A percentile compares a stretch with the other conserved stretches of the same genome.
These are phyloP conservation scores for Phoeniculus purpureus DNA, from an alignment of 2,797 vertebrate genomes.

Conservation along the genomic window DNA sequence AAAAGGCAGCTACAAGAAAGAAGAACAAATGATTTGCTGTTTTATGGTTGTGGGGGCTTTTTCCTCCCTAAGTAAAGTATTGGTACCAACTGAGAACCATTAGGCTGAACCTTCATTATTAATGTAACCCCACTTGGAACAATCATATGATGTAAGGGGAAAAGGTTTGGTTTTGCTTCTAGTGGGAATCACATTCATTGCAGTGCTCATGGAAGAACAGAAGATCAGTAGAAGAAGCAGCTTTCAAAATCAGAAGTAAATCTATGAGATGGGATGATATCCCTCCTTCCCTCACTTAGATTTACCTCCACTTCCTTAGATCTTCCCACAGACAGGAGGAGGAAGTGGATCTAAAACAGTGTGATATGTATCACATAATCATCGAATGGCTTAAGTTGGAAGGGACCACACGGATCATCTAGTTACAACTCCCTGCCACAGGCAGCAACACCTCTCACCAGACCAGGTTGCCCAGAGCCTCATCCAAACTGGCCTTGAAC, in stretches of 20 bases:
- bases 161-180: background rate
- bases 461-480: too few relatives aligned
- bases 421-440: too few relatives aligned
- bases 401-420: too few relatives aligned
- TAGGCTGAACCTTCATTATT: background rate
- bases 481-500: too few relatives aligned
- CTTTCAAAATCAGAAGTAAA: background rate
- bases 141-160: background rate
- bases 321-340: background rate
- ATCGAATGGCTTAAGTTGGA: too few relatives aligned
- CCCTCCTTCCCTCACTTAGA: background rate
- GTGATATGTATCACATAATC: background rate
- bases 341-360: background rate
- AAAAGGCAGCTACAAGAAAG: background rate
- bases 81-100: background rate
- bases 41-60: rapidly evolving
- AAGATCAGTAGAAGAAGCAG: background rate
- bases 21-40: background rate
- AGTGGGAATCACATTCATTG: background rate
- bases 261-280: background rate
- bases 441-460: too few relatives aligned
- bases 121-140: background rate
- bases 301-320: background rate
- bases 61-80: background rate
- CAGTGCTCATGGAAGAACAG: background rate